These are phyloP conservation scores for Quadroppia sp. DNA, from an alignment of 2,888 invertebrate species.

Conservation along the genomic window DNA sequence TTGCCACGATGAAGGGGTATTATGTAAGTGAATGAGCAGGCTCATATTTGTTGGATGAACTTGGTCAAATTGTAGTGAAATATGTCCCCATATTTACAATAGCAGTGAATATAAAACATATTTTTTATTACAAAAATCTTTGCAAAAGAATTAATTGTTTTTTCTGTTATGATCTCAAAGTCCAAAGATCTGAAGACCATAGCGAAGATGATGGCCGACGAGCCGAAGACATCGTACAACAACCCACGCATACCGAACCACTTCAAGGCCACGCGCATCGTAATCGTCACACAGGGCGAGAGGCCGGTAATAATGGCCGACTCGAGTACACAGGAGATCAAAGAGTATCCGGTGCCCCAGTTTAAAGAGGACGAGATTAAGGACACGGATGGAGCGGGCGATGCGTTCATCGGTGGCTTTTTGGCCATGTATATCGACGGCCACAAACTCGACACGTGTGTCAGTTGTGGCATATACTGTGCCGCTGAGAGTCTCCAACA, in stretches of 20 bases:
- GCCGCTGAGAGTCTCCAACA: slow-evolving; percentile 82
- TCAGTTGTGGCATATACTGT: slow-evolving; percentile 81
- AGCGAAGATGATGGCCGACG: slow-evolving; percentile 35
- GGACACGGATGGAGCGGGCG: slow-evolving; percentile 98
- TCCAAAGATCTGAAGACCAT: slow-evolving; percentile 63
- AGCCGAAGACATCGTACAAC: not conserved
- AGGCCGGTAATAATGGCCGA: slow-evolving; percentile 75
- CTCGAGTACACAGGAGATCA: slow-evolving; percentile 64
- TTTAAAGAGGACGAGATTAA: slow-evolving; percentile 68
- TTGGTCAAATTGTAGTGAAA: not conserved
- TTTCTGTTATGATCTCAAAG: too few species aligned
- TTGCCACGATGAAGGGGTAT: slow-evolving; percentile 67
- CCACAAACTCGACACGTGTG: slow-evolving; percentile 67
- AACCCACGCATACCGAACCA: slow-evolving; percentile 50
- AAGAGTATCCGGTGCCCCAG: slow-evolving; percentile 61
- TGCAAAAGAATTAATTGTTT: too few species aligned
- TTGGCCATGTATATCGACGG: slow-evolving; percentile 75
- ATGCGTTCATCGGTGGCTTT: slow-evolving; percentile 97
- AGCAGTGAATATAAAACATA: not conserved
- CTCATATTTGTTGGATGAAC: not conserved
- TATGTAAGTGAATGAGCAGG: too few species aligned
- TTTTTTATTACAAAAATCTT: not conserved
- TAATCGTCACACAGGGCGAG: slow-evolving; percentile 86
- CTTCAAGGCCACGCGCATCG: slow-evolving; percentile 67
- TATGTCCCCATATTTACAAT: not conserved